Evolutionary conservation across 92 coral and sea anemone species (phyloP), one percentile per base, ranked within the genome.

Genomic region (Desmophyllum pertusum): DNA sequence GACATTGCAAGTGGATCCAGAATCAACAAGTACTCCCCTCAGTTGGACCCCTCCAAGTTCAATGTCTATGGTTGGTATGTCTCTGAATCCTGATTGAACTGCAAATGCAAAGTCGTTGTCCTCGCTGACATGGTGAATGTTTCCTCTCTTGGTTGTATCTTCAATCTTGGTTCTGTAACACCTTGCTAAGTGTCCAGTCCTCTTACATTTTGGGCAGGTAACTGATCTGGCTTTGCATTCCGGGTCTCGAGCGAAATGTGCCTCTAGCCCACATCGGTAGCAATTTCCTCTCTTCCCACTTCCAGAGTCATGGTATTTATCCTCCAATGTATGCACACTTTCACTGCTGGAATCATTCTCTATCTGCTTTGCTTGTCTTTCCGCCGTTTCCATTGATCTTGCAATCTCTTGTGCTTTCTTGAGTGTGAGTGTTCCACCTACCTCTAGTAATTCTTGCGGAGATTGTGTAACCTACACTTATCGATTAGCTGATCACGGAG

Each of bases 1-100:
- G 29, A 81, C 86, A 87, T 81, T 87, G 77, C 86, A 80, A 25
- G 81, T 81, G 51, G 76, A 83, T 11, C 88, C 88, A 19, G 80
- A 83, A 36, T 83, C 84, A 36, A 83, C 75, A 29, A 57, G 81
- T 43, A 83, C 87, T 14, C 66, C 88, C 1, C 55, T 39, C 64
- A 83, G 71, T 35, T 77, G 39, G 10, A 68, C 84, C 8, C 88
- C 84, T 68, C 88, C 84, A 30, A 83, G 69, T 10, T 65, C 61
- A 43, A 75, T 72, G 41, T 40, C 55, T 48, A 75, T 25, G 48
- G 52, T 87, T 42, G 90, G 77, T 0, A 29, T 46, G 11, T 46
- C n/a, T 80, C 84, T 27, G 21, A 3, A 78, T 57, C 59, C 31
- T 68, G 33, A 30, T 39, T 75, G 17, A 29, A 77, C 68, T 19